Conservation (phyloP, 2,888 invertebrate species). For the Diaprepes abbreviatus region DNA sequence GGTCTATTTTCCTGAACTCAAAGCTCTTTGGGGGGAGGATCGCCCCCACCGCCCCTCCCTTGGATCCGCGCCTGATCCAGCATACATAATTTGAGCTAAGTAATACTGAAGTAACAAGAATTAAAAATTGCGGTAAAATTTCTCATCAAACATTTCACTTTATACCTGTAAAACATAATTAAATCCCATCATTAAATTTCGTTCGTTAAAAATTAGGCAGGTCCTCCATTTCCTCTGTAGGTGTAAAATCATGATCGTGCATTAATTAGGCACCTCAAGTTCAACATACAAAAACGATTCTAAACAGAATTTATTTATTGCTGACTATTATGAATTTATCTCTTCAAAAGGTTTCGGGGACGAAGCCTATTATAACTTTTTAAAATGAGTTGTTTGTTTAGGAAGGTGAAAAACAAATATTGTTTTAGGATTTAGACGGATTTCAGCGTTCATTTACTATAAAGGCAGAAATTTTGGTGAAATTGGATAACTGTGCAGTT, state of each 20-base stretch:
- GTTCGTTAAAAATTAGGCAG: too few species aligned
- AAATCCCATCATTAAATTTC: too few species aligned
- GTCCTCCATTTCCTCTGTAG: neutral
- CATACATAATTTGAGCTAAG: too few species aligned
- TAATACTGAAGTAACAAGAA: too few species aligned
- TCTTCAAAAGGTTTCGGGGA: neutral
- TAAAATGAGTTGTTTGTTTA: constrained; percentile 13
- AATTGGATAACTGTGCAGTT: too few species aligned
- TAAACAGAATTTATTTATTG: constrained; percentile 16
- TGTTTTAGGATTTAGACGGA: constrained; percentile 17
- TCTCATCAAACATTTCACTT: too few species aligned
- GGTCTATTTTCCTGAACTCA: too few species aligned
- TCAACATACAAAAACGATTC: neutral
- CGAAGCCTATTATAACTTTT: constrained; percentile 1
- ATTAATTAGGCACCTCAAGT: neutral
- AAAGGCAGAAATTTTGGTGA: neutral
- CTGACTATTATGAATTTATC: constrained; percentile 20
- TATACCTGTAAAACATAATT: too few species aligned
- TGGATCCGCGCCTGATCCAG: too few species aligned
- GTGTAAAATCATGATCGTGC: neutral
- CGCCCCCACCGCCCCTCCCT: too few species aligned
- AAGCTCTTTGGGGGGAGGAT: too few species aligned
- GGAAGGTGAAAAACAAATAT: constrained; percentile 31
- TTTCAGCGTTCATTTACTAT: neutral
- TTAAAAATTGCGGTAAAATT: too few species aligned